A percentile compares a stretch with the other conserved stretches of the same genome.
Evolutionary conservation across 2,113 vertebrate genomes (phyloP).

Genomic region (Lepisosteus osseus): DNA sequence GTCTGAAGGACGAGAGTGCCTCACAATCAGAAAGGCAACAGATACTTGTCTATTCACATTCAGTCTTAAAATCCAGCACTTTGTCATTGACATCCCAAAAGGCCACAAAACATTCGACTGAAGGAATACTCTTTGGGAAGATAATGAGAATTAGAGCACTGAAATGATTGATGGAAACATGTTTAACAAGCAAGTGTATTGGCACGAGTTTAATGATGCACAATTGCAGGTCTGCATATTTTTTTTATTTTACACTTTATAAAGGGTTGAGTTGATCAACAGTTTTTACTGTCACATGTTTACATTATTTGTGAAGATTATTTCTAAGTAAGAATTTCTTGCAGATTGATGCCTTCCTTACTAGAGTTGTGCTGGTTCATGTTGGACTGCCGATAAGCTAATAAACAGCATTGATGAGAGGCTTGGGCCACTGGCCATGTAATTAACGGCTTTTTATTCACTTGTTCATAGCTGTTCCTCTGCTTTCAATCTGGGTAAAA

Average conservation of each 20-base stretch:
- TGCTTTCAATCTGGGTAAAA: too few relatives aligned
- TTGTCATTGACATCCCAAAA: constrained; percentile 25
- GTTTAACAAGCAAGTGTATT: constrained; percentile 27
- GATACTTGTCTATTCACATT: constrained; percentile 20
- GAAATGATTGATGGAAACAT: constrained; percentile 18
- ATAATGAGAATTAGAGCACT: constrained; percentile 35
- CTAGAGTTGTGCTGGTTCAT: too few relatives aligned
- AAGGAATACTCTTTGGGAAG: constrained; percentile 35
- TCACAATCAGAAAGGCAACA: background rate
- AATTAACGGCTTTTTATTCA: too few relatives aligned
- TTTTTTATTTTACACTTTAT: background rate
- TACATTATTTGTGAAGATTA: too few relatives aligned
- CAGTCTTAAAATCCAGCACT: constrained; percentile 12
- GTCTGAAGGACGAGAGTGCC: background rate
- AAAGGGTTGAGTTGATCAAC: constrained; percentile 7
- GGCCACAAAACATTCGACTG: constrained; percentile 6
- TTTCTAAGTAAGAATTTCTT: too few relatives aligned
- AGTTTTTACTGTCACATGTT: too few relatives aligned
- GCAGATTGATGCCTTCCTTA: too few relatives aligned
- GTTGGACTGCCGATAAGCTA: too few relatives aligned
- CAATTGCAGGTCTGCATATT: too few relatives aligned
- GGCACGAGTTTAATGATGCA: constrained; percentile 1
- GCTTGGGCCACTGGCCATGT: too few relatives aligned
- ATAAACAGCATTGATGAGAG: too few relatives aligned
- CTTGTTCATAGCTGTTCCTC: too few relatives aligned